Percentiles rank a stretch among this genome's conserved stretches.
These are phyloP conservation scores for Struthidea cinerea DNA, from an alignment of 2,113 vertebrate species.

Conservation along the genomic window DNA sequence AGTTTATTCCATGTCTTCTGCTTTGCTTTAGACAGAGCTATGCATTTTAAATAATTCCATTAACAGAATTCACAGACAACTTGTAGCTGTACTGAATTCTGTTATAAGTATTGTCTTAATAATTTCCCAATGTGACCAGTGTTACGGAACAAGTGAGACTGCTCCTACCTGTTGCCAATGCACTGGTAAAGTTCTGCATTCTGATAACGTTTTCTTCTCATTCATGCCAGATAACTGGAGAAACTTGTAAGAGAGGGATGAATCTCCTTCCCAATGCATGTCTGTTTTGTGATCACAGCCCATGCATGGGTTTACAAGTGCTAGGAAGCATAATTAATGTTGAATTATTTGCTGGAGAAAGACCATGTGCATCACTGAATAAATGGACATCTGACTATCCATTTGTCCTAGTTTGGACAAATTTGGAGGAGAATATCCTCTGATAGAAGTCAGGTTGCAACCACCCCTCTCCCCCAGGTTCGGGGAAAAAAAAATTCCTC, in stretches of 20 bases:
- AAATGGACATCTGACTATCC: background rate
- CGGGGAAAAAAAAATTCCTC: too few relatives aligned
- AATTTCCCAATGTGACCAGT: fast-evolving
- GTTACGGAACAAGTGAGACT: background rate
- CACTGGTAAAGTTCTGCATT: background rate
- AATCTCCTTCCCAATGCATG: background rate
- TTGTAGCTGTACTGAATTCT: background rate
- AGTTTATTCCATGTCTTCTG: background rate
- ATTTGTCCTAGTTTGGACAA: too few relatives aligned
- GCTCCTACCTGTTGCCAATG: background rate
- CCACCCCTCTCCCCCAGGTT: too few relatives aligned
- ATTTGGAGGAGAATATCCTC: too few relatives aligned
- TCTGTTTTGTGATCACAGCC: background rate
- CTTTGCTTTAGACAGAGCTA: background rate
- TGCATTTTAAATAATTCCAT: background rate
- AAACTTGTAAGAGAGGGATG: background rate
- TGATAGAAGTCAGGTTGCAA: too few relatives aligned
- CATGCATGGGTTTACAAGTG: background rate
- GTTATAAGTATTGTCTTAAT: background rate
- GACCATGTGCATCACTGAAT: background rate
- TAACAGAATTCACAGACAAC: background rate
- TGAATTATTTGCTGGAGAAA: background rate
- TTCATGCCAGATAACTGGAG: background rate
- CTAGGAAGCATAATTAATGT: background rate
- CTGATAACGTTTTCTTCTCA: background rate